A percentile compares a stretch with the other conserved stretches of the same genome.
Evolutionary conservation across 2,888 invertebrate genomes (phyloP).

Genomic region (Ctena decussata): DNA sequence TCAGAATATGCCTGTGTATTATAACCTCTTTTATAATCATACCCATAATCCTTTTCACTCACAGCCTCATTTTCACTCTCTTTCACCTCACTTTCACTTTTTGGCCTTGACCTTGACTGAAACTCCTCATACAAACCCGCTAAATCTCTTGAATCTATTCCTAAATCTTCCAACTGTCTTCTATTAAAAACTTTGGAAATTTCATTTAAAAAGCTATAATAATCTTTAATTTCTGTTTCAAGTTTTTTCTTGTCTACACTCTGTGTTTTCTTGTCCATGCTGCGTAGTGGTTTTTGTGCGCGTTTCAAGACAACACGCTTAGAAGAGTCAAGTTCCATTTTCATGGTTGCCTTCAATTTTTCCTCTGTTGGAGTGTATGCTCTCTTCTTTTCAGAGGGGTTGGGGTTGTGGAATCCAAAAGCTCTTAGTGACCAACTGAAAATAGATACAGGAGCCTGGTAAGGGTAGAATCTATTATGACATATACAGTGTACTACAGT

Average conservation of each 20-base stretch:
- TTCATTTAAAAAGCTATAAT: background rate
- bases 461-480: too few species aligned
- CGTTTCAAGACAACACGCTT: background rate
- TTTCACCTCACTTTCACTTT: background rate
- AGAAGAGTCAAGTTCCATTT: conserved; percentile 42
- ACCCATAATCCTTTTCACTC: background rate
- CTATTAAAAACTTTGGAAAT: background rate
- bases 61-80: background rate
- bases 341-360: conserved; percentile 57
- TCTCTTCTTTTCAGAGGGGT: conserved; percentile 2
- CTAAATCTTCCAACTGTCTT: background rate
- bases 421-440: conserved; percentile 45
- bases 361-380: conserved; percentile 51
- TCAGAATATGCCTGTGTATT: background rate
- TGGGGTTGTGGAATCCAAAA: conserved; percentile 38
- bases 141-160: background rate
- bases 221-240: background rate
- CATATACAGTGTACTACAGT: too few species aligned
- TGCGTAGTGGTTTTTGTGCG: background rate
- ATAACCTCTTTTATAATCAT: background rate
- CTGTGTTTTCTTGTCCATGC: background rate
- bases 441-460: conserved; percentile 14
- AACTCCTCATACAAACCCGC: background rate
- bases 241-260: background rate
- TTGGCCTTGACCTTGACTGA: background rate